Conservation (phyloP, 2,888 invertebrate species). For the Protophormia terraenovae region DNA sequence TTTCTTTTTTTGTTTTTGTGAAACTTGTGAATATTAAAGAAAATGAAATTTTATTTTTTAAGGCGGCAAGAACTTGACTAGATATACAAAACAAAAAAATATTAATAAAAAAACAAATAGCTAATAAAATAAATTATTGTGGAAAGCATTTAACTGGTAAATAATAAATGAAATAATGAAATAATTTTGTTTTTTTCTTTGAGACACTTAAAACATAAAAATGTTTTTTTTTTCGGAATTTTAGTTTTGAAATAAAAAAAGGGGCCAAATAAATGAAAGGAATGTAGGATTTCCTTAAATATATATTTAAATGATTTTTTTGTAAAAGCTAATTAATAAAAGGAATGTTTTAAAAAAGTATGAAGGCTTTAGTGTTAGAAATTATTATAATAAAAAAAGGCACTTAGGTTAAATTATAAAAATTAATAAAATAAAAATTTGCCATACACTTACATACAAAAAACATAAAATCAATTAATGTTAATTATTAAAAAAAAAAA, state of each 20-base stretch:
- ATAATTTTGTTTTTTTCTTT: background rate
- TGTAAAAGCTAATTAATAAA: conserved; percentile 16
- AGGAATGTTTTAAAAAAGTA: conserved; percentile 61
- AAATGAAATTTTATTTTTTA: conserved; percentile 25
- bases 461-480: conserved; percentile 33
- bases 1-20: conserved; percentile 7
- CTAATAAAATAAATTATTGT: conserved; percentile 13
- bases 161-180: background rate
- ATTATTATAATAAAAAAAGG: conserved; percentile 15
- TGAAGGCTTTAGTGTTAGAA: conserved; percentile 34
- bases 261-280: background rate
- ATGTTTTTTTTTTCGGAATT: background rate
- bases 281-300: conserved; percentile 19
- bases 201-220: background rate
- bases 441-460: conserved; percentile 39
- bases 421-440: conserved; percentile 9
- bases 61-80: conserved; percentile 78
- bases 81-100: conserved; percentile 69
- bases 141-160: background rate
- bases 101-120: conserved; percentile 2
- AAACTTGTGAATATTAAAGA: conserved; percentile 8
- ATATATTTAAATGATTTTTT: conserved; percentile 19
- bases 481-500: conserved; percentile 16
- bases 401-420: conserved; percentile 21
- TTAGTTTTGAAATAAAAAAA: too few relatives aligned